These are phyloP conservation scores for Tholera decimalis DNA, from an alignment of 2,888 invertebrate species.

Conservation along the genomic window DNA sequence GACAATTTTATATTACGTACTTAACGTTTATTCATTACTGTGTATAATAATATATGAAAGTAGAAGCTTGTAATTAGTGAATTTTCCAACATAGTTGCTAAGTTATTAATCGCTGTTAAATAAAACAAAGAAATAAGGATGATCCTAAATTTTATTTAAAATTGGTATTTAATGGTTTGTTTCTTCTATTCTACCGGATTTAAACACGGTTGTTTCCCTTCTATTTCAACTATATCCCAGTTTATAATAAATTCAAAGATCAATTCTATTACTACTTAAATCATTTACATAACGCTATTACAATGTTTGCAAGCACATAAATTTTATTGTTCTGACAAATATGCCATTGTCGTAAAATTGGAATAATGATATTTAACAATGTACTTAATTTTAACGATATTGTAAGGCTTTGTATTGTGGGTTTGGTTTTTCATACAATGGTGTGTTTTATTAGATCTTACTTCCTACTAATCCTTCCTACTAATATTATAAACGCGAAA, in stretches of 20 bases:
- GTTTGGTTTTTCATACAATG: not conserved
- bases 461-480: no score
- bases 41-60: no score
- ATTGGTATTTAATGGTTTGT: not conserved
- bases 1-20: no score
- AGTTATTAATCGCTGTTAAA: no score
- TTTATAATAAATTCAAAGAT: conserved; percentile 38
- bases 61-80: no score
- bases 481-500: no score
- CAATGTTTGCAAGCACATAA: conserved; percentile 28
- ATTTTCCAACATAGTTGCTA: no score
- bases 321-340: conserved; percentile 41
- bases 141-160: no score
- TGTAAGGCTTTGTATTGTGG: conserved; percentile 2
- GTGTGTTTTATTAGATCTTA: conserved; percentile 5
- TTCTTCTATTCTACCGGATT: conserved; percentile 10
- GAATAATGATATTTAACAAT: conserved; percentile 29
- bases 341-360: conserved; percentile 21
- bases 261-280: conserved; percentile 26
- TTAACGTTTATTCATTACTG: no score
- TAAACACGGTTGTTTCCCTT: conserved; percentile 1
- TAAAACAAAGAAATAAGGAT: no score
- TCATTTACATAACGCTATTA: conserved; percentile 52
- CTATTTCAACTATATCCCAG: conserved; percentile 33
- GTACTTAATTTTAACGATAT: conserved; percentile 18